Conservation (phyloP, 2,888 invertebrate species). For the Augochlorella aurata region DNA sequence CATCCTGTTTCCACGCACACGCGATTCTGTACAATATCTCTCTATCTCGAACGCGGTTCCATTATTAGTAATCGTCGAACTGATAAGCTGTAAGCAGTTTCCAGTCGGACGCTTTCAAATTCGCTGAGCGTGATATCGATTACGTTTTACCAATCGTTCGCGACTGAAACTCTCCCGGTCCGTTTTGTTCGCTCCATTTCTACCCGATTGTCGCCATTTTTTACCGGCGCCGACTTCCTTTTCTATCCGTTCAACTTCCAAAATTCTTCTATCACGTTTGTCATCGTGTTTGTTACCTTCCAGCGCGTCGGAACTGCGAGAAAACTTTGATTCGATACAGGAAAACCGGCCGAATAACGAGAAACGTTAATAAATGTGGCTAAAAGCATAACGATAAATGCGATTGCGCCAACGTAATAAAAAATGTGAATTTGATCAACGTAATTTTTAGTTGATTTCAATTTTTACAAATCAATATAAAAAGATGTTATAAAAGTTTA, state of each 20-base stretch:
- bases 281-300: not conserved
- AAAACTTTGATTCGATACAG: no score
- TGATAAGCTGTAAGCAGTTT: constrained; percentile 66
- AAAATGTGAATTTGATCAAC: no score
- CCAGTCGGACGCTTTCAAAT: constrained; percentile 59
- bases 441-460: no score
- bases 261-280: not conserved
- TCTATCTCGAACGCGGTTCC: constrained; percentile 30
- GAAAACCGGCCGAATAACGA: not conserved
- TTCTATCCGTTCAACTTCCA: not conserved
- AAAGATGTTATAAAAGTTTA: no score
- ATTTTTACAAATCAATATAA: no score
- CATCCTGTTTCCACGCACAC: constrained; percentile 44
- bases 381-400: no score
- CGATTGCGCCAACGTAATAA: no score
- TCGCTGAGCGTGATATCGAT: constrained; percentile 59
- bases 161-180: constrained; percentile 1
- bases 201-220: not conserved
- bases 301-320: no score
- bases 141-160: constrained; percentile 52
- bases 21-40: constrained; percentile 54
- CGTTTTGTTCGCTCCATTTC: constrained; percentile 6
- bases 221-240: no score
- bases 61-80: constrained; percentile 60
- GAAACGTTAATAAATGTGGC: not conserved